Conservation (phyloP, 2,888 invertebrate genomes). For the Limenitis camilla region DNA sequence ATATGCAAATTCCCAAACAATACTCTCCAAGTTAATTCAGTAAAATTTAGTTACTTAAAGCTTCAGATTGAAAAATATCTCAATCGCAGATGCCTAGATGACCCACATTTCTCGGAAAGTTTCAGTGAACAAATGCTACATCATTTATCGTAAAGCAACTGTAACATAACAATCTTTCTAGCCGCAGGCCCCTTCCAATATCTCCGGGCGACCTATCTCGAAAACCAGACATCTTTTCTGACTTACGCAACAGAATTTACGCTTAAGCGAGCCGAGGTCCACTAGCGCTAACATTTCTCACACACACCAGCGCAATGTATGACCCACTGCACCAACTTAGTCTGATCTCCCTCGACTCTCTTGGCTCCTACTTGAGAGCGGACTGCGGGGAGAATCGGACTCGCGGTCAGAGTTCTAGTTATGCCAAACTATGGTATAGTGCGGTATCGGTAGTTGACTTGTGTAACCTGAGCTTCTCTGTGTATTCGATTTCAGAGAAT, state of each 20-base stretch:
- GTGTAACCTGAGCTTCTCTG: constrained; percentile 35
- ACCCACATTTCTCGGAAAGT: constrained; percentile 12
- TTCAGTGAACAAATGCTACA: constrained; percentile 14
- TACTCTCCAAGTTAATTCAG: too few species aligned
- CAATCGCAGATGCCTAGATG: neutral
- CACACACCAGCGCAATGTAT: constrained; percentile 69
- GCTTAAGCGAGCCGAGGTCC: constrained; percentile 69
- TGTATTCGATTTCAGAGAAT: constrained; percentile 24
- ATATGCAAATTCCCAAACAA: too few species aligned
- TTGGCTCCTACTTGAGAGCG: constrained; percentile 33
- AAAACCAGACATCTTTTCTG: constrained; percentile 64
- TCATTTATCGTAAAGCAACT: constrained; percentile 19
- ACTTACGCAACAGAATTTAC: constrained; percentile 73
- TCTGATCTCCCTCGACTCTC: constrained; percentile 40
- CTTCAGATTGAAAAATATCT: constrained; percentile 8
- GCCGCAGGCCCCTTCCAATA: constrained; percentile 47
- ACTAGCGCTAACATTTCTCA: constrained; percentile 62
- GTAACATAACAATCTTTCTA: constrained; percentile 30
- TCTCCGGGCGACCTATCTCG: constrained; percentile 55
- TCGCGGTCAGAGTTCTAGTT: constrained; percentile 63
- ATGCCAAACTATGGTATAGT: constrained; percentile 67
- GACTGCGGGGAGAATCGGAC: constrained; percentile 44
- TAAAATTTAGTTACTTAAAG: neutral
- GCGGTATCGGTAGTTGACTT: constrained; percentile 57
- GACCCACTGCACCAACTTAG: constrained; percentile 39